Percentiles rank a stretch among this genome's conserved stretches.
Conservation (phyloP, 2,888 invertebrate species). For the Atherix ibis region DNA sequence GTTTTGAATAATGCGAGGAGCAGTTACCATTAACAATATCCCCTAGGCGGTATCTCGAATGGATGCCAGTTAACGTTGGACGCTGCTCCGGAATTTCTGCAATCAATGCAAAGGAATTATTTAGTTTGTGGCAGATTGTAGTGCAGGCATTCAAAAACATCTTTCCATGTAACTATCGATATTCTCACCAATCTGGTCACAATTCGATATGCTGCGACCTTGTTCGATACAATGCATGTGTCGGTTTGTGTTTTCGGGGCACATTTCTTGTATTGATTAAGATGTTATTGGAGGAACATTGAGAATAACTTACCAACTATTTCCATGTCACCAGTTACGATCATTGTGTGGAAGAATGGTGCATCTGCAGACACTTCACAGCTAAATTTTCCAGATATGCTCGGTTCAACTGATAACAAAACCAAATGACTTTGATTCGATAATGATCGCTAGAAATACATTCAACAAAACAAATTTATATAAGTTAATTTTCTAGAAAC, state of each 20-base stretch:
- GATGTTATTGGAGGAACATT: too few relatives aligned
- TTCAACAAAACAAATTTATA: conserved; percentile 5
- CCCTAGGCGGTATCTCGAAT: conserved; percentile 28
- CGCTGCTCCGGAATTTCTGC: conserved; percentile 30
- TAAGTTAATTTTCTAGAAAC: background rate
- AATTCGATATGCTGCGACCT: too few relatives aligned
- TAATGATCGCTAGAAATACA: conserved; percentile 9
- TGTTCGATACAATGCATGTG: too few relatives aligned
- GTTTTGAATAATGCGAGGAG: conserved; percentile 30
- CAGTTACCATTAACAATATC: conserved; percentile 32
- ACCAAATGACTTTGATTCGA: conserved; percentile 14
- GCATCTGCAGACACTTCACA: conserved; percentile 14
- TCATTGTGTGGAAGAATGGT: conserved; percentile 13
- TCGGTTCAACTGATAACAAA: conserved; percentile 12
- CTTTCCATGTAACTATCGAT: too few relatives aligned
- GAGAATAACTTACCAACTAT: conserved; percentile 13
- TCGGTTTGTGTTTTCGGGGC: too few relatives aligned
- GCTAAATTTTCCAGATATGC: conserved; percentile 12
- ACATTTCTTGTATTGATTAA: too few relatives aligned
- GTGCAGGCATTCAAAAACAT: too few relatives aligned
- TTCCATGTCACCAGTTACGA: conserved; percentile 13
- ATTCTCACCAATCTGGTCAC: too few relatives aligned
- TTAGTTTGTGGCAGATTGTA: too few relatives aligned
- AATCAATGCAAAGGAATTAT: conserved; percentile 10
- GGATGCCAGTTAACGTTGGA: conserved; percentile 30